phyloP scores from a whole-genome alignment of 2,888 invertebrate genomes.

The Agonopterix subpropinquella region DNA sequence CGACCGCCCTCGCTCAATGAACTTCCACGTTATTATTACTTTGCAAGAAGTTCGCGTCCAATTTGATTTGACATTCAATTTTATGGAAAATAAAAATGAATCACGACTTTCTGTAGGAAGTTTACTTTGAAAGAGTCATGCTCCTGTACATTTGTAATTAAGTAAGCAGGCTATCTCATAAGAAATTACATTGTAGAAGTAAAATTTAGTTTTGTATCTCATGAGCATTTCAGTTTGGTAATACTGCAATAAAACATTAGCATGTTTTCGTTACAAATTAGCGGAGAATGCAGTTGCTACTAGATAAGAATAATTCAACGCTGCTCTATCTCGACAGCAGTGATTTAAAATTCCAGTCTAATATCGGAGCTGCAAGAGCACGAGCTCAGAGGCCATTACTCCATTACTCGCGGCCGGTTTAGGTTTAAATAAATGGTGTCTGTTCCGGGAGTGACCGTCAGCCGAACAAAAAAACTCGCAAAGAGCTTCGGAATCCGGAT shows the following conservation, averaged over 20 bases:
- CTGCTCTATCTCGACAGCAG: not conserved
- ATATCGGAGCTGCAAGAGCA: conserved; percentile 17
- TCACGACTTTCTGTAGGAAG: conserved; percentile 1
- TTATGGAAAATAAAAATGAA: conserved; percentile 22
- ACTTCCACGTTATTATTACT: conserved; percentile 48
- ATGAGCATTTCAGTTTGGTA: too few species aligned
- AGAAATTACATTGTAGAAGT: too few species aligned
- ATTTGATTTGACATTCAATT: conserved; percentile 29
- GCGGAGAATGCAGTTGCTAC: too few species aligned
- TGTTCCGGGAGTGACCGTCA: conserved; percentile 34
- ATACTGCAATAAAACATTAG: too few species aligned
- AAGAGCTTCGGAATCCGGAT: conserved; percentile 14
- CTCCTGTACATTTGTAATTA: not conserved
- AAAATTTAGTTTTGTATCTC: too few species aligned
- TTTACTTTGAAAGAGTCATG: conserved; percentile 1
- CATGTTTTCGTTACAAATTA: too few species aligned
- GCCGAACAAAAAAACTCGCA: conserved; percentile 35
- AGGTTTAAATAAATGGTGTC: conserved; percentile 39
- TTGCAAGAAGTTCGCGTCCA: conserved; percentile 27
- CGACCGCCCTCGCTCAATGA: conserved; percentile 56
- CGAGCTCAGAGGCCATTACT: conserved; percentile 19
- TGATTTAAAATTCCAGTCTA: conserved; percentile 18
- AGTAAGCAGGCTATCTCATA: too few species aligned
- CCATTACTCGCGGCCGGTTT: conserved; percentile 37
- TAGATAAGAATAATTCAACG: too few species aligned